phyloP scores from a whole-genome alignment of 2,797 vertebrate genomes.

The Notamacropus eugenii region DNA sequence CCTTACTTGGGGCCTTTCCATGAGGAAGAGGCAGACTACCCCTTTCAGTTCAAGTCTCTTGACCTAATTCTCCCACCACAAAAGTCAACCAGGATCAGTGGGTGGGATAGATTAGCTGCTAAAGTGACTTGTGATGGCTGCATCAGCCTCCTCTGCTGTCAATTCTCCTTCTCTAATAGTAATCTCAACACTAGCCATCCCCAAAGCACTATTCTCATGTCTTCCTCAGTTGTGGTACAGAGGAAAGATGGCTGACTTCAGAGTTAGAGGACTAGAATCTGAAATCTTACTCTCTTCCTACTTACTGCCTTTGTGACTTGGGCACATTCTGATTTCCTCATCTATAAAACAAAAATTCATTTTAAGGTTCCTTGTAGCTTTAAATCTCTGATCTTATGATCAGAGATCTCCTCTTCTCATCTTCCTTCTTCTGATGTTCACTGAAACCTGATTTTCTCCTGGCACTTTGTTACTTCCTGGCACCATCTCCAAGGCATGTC shows the following conservation, averaged over 20 bases:
- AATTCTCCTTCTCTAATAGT: background rate
- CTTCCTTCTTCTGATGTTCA: background rate
- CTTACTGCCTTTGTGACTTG: background rate
- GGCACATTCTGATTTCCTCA: background rate
- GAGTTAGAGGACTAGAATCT: background rate
- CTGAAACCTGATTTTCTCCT: background rate
- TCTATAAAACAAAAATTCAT: background rate
- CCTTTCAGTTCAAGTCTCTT: background rate
- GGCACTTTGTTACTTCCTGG: background rate
- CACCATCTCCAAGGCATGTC: background rate
- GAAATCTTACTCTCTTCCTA: background rate
- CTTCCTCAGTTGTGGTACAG: background rate
- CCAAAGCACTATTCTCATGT: background rate
- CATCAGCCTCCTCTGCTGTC: background rate
- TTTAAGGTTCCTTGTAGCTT: background rate
- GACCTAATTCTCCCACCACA: background rate
- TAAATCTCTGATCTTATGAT: background rate
- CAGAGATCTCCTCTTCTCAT: background rate
- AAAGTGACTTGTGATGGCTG: background rate
- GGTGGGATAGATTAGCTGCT: background rate
- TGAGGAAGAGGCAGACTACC: background rate
- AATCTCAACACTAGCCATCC: background rate
- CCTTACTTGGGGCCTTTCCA: background rate
- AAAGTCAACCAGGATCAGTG: background rate
- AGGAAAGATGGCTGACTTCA: background rate